Base-by-base conservation (phyloP, 1,140 invertebrate genomes). In the Caerostris darwini region DNA sequence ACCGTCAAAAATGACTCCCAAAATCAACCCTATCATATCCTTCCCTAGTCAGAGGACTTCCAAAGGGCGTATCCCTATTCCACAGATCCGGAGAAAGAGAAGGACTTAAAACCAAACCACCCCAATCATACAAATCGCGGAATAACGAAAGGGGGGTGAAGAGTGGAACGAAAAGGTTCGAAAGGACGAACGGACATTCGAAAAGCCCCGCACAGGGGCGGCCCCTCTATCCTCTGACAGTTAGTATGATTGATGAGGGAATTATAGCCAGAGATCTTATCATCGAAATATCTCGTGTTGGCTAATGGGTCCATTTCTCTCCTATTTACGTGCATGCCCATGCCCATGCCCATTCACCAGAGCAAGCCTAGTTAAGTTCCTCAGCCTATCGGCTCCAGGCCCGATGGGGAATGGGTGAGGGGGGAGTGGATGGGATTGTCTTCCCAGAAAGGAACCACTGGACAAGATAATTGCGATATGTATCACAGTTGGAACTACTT, bases 261-360 rank as follows among this genome's bases (percentile, higher is more conserved):
- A 92, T 92, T 92, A 92, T 92, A 92, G 90, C 81, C 57, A 19
- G 59, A 85, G 90, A 92, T 85, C 90, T 92, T 92, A 92, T 92
- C 90, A 85, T 85, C 57, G 54, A n/a, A 56, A 85, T 85, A 92
- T 92, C 90, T 92, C 90, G 81, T 92, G 77, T 92, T 92, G 57
- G 90, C 77, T 92, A 92, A 92, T 92, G 82, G 90, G 90, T 82
- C 69, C 57, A 58, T 34, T 91, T 71, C 71, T 61, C 59, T 82
- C 69, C 89, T 91, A 91, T 91, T 91, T 91, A 91, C 71, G 89
- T 91, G 67, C 54, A 91, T 91, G 89, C 77, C 53, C 69, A 91
- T 81, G 59, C n/a, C 19, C 53, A 56, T n/a, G n/a, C n/a, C n/a
- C n/a, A n/a, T n/a, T n/a, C 14, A 59, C 88, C n/a, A 77, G 61